Evolutionary conservation across 2,113 vertebrate species (phyloP).

Genomic region (Gadus chalcogrammus): DNA sequence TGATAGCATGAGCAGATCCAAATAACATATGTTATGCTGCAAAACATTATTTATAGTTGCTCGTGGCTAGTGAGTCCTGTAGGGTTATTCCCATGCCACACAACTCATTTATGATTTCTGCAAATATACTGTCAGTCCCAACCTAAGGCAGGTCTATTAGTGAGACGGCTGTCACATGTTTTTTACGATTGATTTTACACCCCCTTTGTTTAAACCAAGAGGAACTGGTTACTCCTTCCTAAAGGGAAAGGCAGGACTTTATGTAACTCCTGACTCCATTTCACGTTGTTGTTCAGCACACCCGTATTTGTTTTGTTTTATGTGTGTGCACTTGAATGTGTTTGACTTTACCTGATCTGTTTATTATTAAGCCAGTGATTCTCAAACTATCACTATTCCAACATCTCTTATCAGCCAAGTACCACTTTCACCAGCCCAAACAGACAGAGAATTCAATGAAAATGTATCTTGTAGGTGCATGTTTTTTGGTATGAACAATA

Average conservation of each 20-base stretch:
- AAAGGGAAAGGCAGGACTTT: background rate
- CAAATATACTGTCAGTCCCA: slow-evolving; percentile 53
- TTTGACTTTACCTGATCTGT: too few relatives aligned
- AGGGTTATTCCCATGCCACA: slow-evolving; percentile 38
- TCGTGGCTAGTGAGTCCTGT: slow-evolving; percentile 14
- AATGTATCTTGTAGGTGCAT: too few relatives aligned
- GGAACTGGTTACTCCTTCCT: slow-evolving; percentile 7
- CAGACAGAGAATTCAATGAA: too few relatives aligned
- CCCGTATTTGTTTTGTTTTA: too few relatives aligned
- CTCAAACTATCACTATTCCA: too few relatives aligned
- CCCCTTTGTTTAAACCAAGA: slow-evolving; percentile 25
- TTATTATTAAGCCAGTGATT: too few relatives aligned
- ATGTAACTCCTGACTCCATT: too few relatives aligned
- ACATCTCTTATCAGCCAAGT: too few relatives aligned
- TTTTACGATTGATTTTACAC: slow-evolving; percentile 15
- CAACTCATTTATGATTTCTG: slow-evolving; percentile 45
- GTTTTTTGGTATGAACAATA: too few relatives aligned
- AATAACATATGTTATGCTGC: slow-evolving; percentile 33
- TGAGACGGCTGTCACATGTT: slow-evolving; percentile 41
- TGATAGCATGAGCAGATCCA: slow-evolving; percentile 4
- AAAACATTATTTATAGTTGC: slow-evolving; percentile 33
- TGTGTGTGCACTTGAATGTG: too few relatives aligned
- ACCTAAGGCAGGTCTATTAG: slow-evolving; percentile 41
- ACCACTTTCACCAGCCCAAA: too few relatives aligned
- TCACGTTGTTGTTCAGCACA: too few relatives aligned